Percentiles rank a stretch among this genome's conserved stretches.
phyloP scores from a whole-genome alignment of 1,140 invertebrate genomes.

The Scaptodrosophila lebanonensis region DNA sequence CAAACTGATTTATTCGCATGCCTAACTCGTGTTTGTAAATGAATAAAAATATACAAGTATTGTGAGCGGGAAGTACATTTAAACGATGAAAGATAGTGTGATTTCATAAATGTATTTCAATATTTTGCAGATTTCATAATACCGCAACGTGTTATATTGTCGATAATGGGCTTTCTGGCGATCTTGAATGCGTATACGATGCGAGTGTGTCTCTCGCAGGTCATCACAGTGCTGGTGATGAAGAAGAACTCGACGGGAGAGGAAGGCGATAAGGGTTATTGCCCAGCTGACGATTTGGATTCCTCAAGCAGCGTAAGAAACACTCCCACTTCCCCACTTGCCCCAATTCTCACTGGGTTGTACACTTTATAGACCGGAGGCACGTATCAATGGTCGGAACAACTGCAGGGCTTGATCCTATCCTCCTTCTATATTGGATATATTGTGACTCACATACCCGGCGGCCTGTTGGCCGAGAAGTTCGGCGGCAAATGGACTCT shows the following conservation, averaged over 20 bases:
- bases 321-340: background rate
- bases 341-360: too few species aligned
- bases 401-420: slow-evolving; percentile 79
- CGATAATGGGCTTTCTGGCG: slow-evolving; percentile 90
- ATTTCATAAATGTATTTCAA: slow-evolving; percentile 9
- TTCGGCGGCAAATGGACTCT: slow-evolving; percentile 88
- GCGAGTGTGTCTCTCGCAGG: slow-evolving; percentile 91
- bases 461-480: slow-evolving; percentile 83
- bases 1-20: slow-evolving; percentile 53
- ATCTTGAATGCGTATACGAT: slow-evolving; percentile 93
- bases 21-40: slow-evolving; percentile 26
- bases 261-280: slow-evolving; percentile 32
- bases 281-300: slow-evolving; percentile 53
- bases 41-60: slow-evolving; percentile 26
- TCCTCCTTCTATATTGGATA: slow-evolving; percentile 83
- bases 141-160: slow-evolving; percentile 86
- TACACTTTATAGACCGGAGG: slow-evolving; percentile 39
- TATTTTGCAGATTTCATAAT: slow-evolving; percentile 80
- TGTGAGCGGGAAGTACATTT: slow-evolving; percentile 8
- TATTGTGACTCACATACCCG: slow-evolving; percentile 80
- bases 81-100: slow-evolving; percentile 7
- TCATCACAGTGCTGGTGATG: slow-evolving; percentile 91
- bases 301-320: slow-evolving; percentile 5
- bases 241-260: slow-evolving; percentile 50
- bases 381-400: slow-evolving; percentile 56